Conservation (phyloP, 1,140 invertebrate species). For the Popillia japonica region DNA sequence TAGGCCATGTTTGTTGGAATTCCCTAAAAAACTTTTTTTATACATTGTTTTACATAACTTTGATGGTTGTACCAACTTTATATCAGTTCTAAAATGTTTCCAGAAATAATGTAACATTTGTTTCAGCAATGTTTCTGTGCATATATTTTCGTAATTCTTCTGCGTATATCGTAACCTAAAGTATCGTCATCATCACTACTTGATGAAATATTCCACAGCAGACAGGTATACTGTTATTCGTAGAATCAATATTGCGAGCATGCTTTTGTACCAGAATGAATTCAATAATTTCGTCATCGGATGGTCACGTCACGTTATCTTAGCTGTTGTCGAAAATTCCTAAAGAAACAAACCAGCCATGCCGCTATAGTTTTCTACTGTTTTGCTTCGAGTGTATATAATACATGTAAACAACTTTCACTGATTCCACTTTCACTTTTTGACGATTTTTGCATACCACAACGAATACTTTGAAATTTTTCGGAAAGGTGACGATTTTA, state of each 20-base stretch:
- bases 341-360: neutral
- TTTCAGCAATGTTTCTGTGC: no score
- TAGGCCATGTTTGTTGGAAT: no score
- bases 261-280: neutral
- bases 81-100: no score
- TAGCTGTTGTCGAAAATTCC: conserved; percentile 5
- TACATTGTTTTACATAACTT: no score
- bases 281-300: neutral
- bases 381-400: conserved; percentile 18
- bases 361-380: conserved; percentile 12
- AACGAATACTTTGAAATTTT: conserved; percentile 19
- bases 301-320: neutral
- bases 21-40: no score
- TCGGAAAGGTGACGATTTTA: conserved; percentile 10
- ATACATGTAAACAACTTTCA: conserved; percentile 35
- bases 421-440: conserved; percentile 31
- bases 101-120: no score
- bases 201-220: no score
- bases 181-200: no score
- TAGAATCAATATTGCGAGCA: neutral
- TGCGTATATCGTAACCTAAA: no score
- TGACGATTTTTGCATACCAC: conserved; percentile 31
- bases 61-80: no score
- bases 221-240: neutral
- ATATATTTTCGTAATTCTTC: no score